Conservation (phyloP, 2,797 vertebrate species). For the Leucoraja ocellata region DNA sequence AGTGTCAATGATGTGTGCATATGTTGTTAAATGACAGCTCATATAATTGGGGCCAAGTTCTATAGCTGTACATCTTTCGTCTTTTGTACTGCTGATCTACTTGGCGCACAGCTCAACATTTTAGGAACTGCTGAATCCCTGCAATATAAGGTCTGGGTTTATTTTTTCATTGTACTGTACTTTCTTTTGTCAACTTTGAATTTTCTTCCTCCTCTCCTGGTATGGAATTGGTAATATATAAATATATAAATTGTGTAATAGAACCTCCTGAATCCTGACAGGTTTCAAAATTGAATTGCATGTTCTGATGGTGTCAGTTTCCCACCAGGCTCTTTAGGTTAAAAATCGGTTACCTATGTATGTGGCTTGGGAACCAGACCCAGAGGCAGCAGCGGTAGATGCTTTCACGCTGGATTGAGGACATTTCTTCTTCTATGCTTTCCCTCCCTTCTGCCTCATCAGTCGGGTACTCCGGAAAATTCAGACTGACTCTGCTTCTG, state of each 20-base stretch:
- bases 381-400: no score
- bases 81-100: neutral
- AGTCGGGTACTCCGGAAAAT: no score
- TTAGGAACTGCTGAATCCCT: neutral
- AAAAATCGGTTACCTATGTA: no score
- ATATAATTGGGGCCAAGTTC: neutral
- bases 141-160: neutral
- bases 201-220: neutral
- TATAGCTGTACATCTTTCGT: neutral
- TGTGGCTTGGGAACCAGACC: no score
- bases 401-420: no score
- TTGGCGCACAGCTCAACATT: neutral
- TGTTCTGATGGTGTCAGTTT: neutral
- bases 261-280: neutral
- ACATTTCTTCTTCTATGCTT: no score
- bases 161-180: neutral
- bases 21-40: neutral
- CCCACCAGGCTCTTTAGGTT: neutral
- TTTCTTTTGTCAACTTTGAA: neutral
- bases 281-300: neutral
- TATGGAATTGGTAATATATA: no score
- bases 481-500: no score
- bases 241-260: neutral
- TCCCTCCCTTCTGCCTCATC: no score
- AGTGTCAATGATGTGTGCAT: conserved; percentile 7